Percentiles rank a stretch among this genome's conserved stretches.
phyloP scores from a whole-genome alignment of 1,140 invertebrate genomes.

The Scaptodrosophila lebanonensis region DNA sequence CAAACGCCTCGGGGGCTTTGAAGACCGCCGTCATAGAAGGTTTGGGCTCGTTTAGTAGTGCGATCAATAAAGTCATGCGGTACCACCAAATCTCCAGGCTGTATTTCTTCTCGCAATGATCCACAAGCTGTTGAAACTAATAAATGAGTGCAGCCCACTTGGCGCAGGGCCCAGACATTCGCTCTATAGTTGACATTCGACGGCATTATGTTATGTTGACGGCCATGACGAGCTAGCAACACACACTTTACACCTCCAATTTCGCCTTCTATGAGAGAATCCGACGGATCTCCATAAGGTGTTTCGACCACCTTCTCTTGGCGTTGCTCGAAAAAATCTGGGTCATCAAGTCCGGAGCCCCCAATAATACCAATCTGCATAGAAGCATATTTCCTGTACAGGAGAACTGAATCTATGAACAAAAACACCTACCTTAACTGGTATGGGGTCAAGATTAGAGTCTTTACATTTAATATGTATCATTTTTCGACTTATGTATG shows the following conservation, averaged over 20 bases:
- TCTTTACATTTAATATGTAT: slow-evolving; percentile 68
- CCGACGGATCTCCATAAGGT: slow-evolving; percentile 92
- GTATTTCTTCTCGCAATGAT: slow-evolving; percentile 91
- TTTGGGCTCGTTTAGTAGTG: slow-evolving; percentile 85
- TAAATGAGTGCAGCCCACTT: slow-evolving; percentile 93
- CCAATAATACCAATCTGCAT: slow-evolving; percentile 96
- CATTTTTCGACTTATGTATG: slow-evolving; percentile 34
- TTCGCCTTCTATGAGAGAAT: slow-evolving; percentile 86
- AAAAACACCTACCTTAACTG: slow-evolving; percentile 51
- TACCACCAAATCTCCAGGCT: slow-evolving; percentile 93
- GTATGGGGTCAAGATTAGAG: slow-evolving; percentile 57
- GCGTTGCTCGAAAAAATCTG: slow-evolving; percentile 86
- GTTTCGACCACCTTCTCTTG: slow-evolving; percentile 83
- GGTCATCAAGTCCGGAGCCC: slow-evolving; percentile 93
- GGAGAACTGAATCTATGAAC: background rate
- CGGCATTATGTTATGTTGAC: slow-evolving; percentile 89
- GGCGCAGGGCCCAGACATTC: slow-evolving; percentile 95
- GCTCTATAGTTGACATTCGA: slow-evolving; percentile 93
- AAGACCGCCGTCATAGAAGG: slow-evolving; percentile 91
- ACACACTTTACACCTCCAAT: slow-evolving; percentile 85
- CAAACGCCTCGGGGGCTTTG: slow-evolving; percentile 86
- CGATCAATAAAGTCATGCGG: slow-evolving; percentile 96
- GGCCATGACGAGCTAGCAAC: slow-evolving; percentile 92
- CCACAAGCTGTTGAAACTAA: slow-evolving; percentile 85
- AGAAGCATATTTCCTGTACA: background rate